These are phyloP conservation scores for Callinectes sapidus DNA, from an alignment of 2,888 invertebrate genomes.

Conservation along the genomic window DNA sequence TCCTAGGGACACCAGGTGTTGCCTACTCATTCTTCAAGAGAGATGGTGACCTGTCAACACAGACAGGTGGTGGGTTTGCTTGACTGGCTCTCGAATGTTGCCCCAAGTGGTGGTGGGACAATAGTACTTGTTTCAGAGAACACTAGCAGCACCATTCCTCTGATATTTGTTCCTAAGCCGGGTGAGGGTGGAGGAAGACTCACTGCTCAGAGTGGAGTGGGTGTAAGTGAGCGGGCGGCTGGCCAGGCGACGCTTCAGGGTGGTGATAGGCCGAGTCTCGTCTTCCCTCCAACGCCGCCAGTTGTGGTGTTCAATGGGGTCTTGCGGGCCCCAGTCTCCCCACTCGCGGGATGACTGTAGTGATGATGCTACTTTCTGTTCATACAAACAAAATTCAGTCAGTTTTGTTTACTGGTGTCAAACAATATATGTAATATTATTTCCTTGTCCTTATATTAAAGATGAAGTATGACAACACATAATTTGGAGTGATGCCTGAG, in stretches of 20 bases:
- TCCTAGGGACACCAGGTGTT: neutral
- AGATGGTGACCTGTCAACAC: neutral
- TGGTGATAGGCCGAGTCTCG: slow-evolving; percentile 68
- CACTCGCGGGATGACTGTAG: slow-evolving; percentile 72
- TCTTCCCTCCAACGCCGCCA: slow-evolving; percentile 72
- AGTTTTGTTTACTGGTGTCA: neutral
- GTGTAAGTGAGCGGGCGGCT: slow-evolving; percentile 71
- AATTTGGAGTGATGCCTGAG: neutral
- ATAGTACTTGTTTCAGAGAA: slow-evolving; percentile 51
- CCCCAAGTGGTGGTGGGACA: neutral
- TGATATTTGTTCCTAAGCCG: slow-evolving; percentile 69
- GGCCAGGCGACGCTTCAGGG: slow-evolving; percentile 69
- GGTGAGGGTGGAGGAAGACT: slow-evolving; percentile 69
- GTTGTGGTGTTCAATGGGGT: slow-evolving; percentile 72
- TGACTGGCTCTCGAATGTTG: neutral
- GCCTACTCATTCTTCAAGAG: neutral
- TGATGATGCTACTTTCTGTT: slow-evolving; percentile 69
- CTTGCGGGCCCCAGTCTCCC: slow-evolving; percentile 72
- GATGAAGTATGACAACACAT: neutral
- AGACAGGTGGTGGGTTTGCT: neutral
- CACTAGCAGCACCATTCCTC: slow-evolving; percentile 63
- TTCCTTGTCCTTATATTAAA: neutral
- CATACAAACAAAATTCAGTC: neutral
- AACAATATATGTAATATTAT: neutral
- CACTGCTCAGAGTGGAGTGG: slow-evolving; percentile 71